Conservation (phyloP, 2,113 vertebrate genomes). For the Eidolon helvum region DNA sequence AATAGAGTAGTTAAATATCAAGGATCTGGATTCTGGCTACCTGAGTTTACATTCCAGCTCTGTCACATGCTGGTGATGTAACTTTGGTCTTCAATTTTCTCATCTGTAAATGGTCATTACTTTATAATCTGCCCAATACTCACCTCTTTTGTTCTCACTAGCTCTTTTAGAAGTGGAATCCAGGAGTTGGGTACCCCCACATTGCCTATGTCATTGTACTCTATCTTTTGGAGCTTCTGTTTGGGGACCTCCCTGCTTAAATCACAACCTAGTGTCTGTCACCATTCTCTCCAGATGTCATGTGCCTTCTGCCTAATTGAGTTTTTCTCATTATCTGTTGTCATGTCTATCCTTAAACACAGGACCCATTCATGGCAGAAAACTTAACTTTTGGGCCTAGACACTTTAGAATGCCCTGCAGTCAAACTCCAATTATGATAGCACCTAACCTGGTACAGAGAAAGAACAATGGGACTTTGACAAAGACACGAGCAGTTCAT, state of each 20-base stretch:
- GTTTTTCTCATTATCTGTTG: background rate
- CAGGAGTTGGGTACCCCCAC: background rate
- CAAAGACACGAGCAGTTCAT: background rate
- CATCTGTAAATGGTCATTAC: background rate
- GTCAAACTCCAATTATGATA: background rate
- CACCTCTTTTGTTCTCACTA: background rate
- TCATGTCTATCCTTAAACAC: background rate
- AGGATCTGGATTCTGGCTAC: background rate
- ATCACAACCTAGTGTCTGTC: background rate
- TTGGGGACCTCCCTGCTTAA: background rate
- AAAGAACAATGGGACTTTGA: background rate
- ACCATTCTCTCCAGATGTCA: background rate
- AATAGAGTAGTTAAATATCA: fast-evolving
- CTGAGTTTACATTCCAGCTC: background rate
- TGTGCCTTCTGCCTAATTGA: background rate
- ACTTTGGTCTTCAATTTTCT: background rate
- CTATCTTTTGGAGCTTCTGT: background rate
- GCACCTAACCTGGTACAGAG: background rate
- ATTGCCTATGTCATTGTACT: background rate
- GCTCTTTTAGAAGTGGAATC: background rate
- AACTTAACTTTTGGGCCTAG: background rate
- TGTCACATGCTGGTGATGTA: background rate
- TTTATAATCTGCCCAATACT: background rate
- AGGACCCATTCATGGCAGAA: background rate
- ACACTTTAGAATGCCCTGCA: background rate